These are phyloP conservation scores for Panthera leo DNA, from an alignment of 2,113 vertebrate genomes.

Conservation along the genomic window DNA sequence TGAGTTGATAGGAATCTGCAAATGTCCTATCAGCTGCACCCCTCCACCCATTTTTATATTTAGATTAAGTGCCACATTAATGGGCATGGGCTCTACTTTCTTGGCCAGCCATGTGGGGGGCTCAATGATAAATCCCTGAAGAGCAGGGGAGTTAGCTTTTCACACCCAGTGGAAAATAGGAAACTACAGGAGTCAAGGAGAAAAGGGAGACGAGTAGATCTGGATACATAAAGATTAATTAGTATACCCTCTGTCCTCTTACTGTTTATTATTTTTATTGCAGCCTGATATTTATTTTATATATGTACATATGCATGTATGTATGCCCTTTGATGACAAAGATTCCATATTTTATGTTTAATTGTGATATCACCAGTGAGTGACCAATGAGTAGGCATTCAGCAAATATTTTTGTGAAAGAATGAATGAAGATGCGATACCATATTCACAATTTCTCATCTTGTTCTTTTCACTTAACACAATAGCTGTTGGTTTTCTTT, in stretches of 20 bases:
- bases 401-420: slow-evolving; percentile 11
- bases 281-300: neutral
- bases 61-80: neutral
- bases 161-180: neutral
- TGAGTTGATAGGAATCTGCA: neutral
- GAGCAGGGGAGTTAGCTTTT: neutral
- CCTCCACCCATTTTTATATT: neutral
- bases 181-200: neutral
- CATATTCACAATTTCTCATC: neutral
- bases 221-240: neutral
- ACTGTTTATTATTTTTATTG: neutral
- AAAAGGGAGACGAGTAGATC: neutral
- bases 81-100: neutral
- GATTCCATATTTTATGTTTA: neutral
- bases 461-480: neutral
- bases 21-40: neutral
- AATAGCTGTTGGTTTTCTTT: neutral
- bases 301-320: neutral
- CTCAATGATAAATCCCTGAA: neutral
- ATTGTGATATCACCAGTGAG: neutral
- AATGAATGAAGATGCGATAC: neutral
- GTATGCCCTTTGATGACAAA: neutral
- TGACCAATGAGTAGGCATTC: neutral
- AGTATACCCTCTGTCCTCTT: neutral
- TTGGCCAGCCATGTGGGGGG: neutral